Base-by-base conservation (phyloP, 2,888 invertebrate species). In the Eupithecia tripunctaria region DNA sequence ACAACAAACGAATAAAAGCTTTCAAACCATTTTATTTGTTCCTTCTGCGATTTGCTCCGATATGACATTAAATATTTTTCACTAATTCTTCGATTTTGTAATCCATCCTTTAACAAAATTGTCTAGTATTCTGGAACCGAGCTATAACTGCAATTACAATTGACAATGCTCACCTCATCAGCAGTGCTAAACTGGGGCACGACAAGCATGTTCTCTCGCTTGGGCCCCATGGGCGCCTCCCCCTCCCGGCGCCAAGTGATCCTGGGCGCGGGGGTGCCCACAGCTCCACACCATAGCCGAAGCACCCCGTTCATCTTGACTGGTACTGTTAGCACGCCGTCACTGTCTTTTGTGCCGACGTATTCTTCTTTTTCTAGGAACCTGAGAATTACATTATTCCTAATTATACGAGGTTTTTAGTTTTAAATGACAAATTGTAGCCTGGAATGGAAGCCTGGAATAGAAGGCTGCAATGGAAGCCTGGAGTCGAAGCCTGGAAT, bases 221-320 rank as follows among this genome's bases (percentile, higher is more conserved):
- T 87, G 15, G 87, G 85, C 0, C 84, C 83, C 6, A 95, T 94
- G 91, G 95, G 32, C 84, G 89, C 59, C 89, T 91, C 76, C 75
- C 90, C 74, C 92, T 96, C 80, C 72, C 94, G 93, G 4, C 88
- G 91, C 96, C 97, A 97, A 0, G 92, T 89, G 7, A 96, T 93
- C 18, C 83, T 87, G 0, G 97, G 96, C 0, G 95, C 91, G 0
- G 96, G 96, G 62, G 94, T 93, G 6, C 96, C 96, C 15, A 95
- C 95, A 0, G 94, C 96, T 0, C 95, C 96, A 82, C 97, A 97
- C 90, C 96, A 96, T 70, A 97, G 83, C 0, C 95, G 95, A 0
- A 96, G 89, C 32, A 84, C 79, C 0, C 84, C 86, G 32, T 88
- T 88, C 2, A 88, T 86, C 59, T 83, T 83, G 1, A 93, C 88